Conservation (phyloP, 1,140 invertebrate genomes). For the Phymastichus coffea region DNA sequence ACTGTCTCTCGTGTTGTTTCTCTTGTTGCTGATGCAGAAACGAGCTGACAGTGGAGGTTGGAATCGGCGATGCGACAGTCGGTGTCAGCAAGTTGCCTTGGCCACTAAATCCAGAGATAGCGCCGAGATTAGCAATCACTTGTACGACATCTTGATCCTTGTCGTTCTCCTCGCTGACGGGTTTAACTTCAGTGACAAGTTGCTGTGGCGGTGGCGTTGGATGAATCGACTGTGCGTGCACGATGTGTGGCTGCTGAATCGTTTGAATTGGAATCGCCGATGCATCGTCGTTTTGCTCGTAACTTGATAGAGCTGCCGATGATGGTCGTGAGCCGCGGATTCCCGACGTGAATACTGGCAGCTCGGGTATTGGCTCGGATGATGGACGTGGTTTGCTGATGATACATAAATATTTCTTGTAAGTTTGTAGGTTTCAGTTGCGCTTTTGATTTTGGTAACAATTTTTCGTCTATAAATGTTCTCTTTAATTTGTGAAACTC, state of each 20-base stretch:
- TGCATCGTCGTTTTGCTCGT: conserved; percentile 40
- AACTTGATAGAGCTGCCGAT: conserved; percentile 42
- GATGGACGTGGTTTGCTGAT: conserved; percentile 53
- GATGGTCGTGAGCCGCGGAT: conserved; percentile 31
- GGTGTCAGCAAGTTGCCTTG: conserved; percentile 24
- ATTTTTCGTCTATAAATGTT: no score
- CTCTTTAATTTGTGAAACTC: no score
- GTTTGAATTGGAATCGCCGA: conserved; percentile 39
- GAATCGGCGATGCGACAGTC: neutral
- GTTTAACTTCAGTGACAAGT: conserved; percentile 38
- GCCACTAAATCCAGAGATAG: conserved; percentile 27
- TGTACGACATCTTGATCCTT: conserved; percentile 34
- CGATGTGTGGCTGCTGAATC: conserved; percentile 46
- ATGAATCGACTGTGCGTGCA: conserved; percentile 40
- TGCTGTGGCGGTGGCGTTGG: conserved; percentile 44
- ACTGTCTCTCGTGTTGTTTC: conserved; percentile 19
- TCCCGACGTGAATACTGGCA: conserved; percentile 24
- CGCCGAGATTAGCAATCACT: conserved; percentile 37
- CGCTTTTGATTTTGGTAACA: no score
- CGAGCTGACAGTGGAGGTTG: neutral
- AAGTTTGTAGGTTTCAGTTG: no score
- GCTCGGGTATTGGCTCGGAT: conserved; percentile 57
- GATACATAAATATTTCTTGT: no score
- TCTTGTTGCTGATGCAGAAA: neutral
- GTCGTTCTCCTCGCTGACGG: conserved; percentile 42